Percentiles rank a stretch among this genome's conserved stretches.
Evolutionary conservation across 2,797 vertebrate species (phyloP).

Genomic region (Muscicapa striata): DNA sequence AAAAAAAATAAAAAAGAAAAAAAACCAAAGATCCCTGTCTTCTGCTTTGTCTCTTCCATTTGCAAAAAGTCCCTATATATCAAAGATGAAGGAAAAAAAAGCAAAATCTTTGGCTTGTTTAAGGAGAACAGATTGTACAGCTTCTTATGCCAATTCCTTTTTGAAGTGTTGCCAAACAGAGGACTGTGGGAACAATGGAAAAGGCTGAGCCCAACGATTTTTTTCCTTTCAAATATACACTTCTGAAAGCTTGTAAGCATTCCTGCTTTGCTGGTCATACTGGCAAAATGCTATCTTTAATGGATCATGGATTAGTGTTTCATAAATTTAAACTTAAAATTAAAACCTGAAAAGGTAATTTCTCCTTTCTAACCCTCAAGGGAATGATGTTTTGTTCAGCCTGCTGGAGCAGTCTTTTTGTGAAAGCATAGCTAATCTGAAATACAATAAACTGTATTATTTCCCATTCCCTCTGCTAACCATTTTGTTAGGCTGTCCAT

Average conservation of each 20-base stretch:
- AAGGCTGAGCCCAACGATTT: conserved; percentile 3
- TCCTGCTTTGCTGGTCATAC: neutral
- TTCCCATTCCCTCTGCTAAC: neutral
- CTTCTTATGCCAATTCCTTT: conserved; percentile 1
- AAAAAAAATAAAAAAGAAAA: neutral
- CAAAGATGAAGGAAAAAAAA: neutral
- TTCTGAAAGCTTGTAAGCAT: neutral
- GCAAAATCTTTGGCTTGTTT: neutral
- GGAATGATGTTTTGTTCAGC: conserved; percentile 17
- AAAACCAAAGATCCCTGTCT: neutral
- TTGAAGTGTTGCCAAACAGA: neutral
- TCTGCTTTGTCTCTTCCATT: neutral
- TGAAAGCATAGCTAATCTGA: neutral
- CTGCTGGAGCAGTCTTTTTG: neutral
- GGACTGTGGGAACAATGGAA: neutral
- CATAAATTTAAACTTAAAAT: conserved; percentile 50
- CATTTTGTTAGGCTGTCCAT: neutral
- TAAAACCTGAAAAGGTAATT: conserved; percentile 42
- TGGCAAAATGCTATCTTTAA: conserved; percentile 14
- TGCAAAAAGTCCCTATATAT: neutral
- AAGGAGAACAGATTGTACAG: conserved; percentile 7
- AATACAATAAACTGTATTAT: neutral
- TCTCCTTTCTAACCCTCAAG: neutral
- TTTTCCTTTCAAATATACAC: neutral
- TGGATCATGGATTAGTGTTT: conserved; percentile 5